Evolutionary conservation across 2,888 invertebrate species (phyloP).

Genomic region (Latrodectus elegans): DNA sequence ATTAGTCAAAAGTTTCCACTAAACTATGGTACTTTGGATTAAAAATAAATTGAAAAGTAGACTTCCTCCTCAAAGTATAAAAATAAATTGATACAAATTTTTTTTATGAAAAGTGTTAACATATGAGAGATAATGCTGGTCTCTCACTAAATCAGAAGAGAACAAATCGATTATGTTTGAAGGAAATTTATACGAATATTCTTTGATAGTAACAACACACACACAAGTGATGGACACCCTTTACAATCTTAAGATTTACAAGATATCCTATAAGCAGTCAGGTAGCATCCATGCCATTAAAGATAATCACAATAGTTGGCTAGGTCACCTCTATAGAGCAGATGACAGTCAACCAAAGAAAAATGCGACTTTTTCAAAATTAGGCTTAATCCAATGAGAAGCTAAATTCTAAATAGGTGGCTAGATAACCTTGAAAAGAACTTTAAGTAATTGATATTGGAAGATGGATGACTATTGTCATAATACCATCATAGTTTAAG

Average conservation of each 20-base stretch:
- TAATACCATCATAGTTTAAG: not conserved
- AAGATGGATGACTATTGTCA: not conserved
- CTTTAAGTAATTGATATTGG: not conserved
- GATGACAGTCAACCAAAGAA: not conserved
- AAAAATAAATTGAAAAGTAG: not conserved
- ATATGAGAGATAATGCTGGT: not conserved
- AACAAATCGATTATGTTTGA: not conserved
- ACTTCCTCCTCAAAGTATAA: not conserved
- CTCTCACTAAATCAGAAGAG: not conserved
- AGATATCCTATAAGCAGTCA: not conserved
- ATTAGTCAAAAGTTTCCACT: not conserved
- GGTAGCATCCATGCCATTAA: not conserved
- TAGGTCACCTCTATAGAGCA: not conserved
- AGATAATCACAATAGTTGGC: not conserved
- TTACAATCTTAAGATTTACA: not conserved
- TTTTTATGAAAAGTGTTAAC: not conserved
- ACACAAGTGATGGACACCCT: not conserved
- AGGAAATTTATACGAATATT: not conserved
- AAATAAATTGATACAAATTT: not conserved
- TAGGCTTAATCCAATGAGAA: not conserved
- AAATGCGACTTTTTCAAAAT: not conserved
- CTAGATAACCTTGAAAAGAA: not conserved
- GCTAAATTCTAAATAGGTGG: not conserved
- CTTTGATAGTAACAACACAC: not conserved
- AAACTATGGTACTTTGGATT: not conserved